A percentile compares a stretch with the other conserved stretches of the same genome.
phyloP scores from a whole-genome alignment of 2,888 invertebrate genomes.

The Cryptophagus acutangulus region DNA sequence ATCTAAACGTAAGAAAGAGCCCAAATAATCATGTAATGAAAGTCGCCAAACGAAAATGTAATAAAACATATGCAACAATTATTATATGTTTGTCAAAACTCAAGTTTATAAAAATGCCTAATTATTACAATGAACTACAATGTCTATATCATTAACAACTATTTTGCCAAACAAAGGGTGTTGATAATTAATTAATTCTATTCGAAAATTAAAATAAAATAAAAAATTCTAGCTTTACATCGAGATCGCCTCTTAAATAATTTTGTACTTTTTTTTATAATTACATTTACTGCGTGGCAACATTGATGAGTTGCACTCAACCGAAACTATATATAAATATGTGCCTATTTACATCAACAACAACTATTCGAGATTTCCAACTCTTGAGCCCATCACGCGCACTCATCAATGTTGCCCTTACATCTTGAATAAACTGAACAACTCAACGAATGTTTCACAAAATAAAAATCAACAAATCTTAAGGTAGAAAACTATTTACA shows the following conservation, averaged over 20 bases:
- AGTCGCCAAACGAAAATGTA: constrained; percentile 8
- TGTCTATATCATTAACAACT: constrained; percentile 17
- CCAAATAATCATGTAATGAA: not conserved
- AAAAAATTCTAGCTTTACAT: constrained; percentile 38
- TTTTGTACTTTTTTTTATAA: constrained; percentile 42
- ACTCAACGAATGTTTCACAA: too few species aligned
- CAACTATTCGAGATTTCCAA: too few species aligned
- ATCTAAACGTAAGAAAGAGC: too few species aligned
- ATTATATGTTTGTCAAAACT: constrained; percentile 1
- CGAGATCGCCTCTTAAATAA: constrained; percentile 48
- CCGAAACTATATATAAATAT: too few species aligned
- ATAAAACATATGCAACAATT: not conserved
- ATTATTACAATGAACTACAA: constrained; percentile 22
- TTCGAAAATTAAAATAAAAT: constrained; percentile 34
- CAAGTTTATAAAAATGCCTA: constrained; percentile 11
- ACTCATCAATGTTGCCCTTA: too few species aligned
- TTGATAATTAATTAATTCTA: constrained; percentile 21
- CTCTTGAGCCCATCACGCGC: too few species aligned
- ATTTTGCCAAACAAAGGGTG: constrained; percentile 27
- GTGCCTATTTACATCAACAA: too few species aligned
- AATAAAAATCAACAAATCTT: too few species aligned
- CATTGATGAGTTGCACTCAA: too few species aligned
- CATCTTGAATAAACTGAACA: too few species aligned
- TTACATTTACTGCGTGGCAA: constrained; percentile 21
- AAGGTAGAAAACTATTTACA: not conserved